These are phyloP conservation scores for Alectoris magna DNA, from an alignment of 2,797 vertebrate genomes.

Conservation along the genomic window DNA sequence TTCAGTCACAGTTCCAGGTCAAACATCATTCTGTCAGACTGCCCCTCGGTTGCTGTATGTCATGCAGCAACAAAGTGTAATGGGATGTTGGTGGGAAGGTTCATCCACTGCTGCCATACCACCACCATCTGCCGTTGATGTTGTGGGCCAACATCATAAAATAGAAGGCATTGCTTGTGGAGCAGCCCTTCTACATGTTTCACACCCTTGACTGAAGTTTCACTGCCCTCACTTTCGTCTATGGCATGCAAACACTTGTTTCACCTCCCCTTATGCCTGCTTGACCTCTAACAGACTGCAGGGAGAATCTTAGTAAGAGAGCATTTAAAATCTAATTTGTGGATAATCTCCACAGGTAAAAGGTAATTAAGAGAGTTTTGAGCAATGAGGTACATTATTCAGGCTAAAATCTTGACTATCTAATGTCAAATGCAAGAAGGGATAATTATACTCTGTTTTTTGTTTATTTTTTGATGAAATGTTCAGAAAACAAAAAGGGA, in stretches of 20 bases:
- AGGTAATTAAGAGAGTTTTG: background rate
- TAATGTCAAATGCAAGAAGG: background rate
- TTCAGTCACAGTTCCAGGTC: too few species aligned
- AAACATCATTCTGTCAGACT: too few species aligned
- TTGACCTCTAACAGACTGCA: background rate
- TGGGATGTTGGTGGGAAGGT: too few species aligned
- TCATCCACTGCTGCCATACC: too few species aligned
- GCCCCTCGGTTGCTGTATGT: too few species aligned
- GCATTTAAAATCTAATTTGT: background rate
- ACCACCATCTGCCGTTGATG: too few species aligned
- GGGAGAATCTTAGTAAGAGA: background rate
- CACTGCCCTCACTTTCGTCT: background rate
- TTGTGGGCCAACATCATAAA: too few species aligned
- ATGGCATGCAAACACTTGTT: background rate
- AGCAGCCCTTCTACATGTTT: background rate
- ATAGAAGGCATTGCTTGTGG: too few species aligned
- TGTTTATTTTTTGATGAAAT: background rate
- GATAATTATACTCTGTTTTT: background rate
- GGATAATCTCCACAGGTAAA: background rate
- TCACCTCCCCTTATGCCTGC: background rate
- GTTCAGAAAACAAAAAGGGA: rapidly evolving
- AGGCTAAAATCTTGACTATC: background rate
- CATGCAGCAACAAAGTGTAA: too few species aligned
- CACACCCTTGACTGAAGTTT: background rate
- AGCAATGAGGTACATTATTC: background rate